Conservation (phyloP, 30 jellyfish, hydroid and myxozoan species). For the Catostylus mosaicus region DNA sequence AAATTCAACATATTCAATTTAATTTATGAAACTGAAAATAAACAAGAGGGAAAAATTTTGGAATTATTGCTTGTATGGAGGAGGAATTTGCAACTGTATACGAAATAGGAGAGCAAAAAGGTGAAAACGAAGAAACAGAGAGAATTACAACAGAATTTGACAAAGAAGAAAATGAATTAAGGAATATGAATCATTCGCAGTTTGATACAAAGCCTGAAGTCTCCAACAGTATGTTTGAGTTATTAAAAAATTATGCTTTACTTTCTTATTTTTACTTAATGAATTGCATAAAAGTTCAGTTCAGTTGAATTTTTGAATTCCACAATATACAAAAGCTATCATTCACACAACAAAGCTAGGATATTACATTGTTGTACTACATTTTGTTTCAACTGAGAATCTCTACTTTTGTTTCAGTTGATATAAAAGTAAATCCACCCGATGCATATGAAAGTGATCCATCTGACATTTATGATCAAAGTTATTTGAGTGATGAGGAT, state of each 20-base stretch:
- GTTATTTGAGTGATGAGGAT: conserved; percentile 93
- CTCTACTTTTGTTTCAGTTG: no score
- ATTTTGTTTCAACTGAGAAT: no score
- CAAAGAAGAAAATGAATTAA: neutral
- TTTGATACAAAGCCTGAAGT: neutral
- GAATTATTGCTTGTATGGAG: neutral
- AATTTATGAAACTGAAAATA: no score
- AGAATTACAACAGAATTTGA: neutral
- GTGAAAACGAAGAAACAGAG: neutral
- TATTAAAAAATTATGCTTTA: no score
- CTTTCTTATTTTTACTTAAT: no score
- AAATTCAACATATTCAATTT: no score
- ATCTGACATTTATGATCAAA: conserved; percentile 77
- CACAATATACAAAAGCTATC: no score
- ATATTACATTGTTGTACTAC: no score
- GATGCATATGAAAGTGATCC: conserved; percentile 70
- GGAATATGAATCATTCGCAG: neutral
- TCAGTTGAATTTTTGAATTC: no score
- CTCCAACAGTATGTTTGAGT: neutral
- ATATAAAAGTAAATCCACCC: conserved; percentile 57
- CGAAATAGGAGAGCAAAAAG: neutral
- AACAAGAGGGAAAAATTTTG: no score
- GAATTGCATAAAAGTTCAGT: no score
- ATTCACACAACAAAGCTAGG: no score
- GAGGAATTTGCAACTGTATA: neutral